Evolutionary conservation across 2,113 vertebrate genomes (phyloP), one percentile per base, ranked within the genome.

Genomic region (Dunckerocampus dactyliophorus): DNA sequence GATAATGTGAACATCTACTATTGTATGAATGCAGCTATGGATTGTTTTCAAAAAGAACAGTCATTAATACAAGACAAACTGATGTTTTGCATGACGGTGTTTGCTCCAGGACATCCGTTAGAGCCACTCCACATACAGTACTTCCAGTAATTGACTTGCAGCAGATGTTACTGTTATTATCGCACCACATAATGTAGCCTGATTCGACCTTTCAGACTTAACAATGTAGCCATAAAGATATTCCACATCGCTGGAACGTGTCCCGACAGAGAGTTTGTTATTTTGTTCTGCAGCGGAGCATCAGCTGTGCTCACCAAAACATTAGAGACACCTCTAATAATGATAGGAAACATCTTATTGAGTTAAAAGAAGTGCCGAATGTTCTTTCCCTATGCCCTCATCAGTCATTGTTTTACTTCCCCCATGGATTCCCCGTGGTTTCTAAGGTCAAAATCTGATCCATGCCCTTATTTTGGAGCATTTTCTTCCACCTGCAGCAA

Each of bases 41-140:
- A n/a, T 34, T 34, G 31, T 34, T 34, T 34, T 34, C 4, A 34
- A 34, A 5, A 34, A 34, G 31, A 34, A 34, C 4, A 7, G 31
- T 34, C 31, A 34, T 34, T 34, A 34, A 34, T 8, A 5, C 31
- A 8, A 34, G 5, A 34, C 31, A 34, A 81, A 53, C 69, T 78
- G 73, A 57, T 63, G 16, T 37, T 37, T 55, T 37, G 52, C 65
- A 0, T 71, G 65, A 63, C 39, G 0, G 74, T 1, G 31, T 34
- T 43, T 12, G 71, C 51, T 49, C 50, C 53, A 59, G 59, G 48
- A 80, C 79, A 84, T 82, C 81, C 75, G 79, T 63, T 73, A 17
- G 65, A 81, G 59, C 31, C 62, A 62, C 79, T 71, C 37, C 47
- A 49, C 62, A 50, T 59, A 62, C 47, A 59, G 15, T 13, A 67